Percentiles rank a stretch among this genome's conserved stretches.
Conservation (phyloP, 2,113 vertebrate genomes). For the Sylvilagus bachmani region DNA sequence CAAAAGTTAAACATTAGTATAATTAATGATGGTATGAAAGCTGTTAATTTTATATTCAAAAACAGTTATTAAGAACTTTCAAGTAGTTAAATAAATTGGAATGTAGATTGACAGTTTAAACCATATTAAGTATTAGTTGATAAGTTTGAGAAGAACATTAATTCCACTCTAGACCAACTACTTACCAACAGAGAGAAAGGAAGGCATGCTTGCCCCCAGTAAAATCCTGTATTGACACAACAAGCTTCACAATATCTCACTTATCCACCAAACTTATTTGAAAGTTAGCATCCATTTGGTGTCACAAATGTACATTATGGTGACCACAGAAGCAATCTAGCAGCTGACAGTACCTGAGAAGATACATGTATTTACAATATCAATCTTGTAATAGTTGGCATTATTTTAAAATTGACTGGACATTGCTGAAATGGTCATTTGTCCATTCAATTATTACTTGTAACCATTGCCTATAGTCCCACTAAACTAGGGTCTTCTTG, state of each 20-base stretch:
- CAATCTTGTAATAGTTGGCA: background rate
- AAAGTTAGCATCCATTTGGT: conserved; percentile 32
- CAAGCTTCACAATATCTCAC: conserved; percentile 18
- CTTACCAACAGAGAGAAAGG: background rate
- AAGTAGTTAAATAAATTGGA: conserved; percentile 59
- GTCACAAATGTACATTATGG: background rate
- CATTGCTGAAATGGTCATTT: no score
- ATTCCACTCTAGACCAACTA: conserved; percentile 13
- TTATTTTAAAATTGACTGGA: no score
- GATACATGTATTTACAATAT: conserved; percentile 1
- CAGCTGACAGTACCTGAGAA: background rate
- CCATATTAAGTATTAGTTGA: conserved; percentile 26
- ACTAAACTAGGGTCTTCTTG: no score
- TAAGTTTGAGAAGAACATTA: conserved; percentile 58
- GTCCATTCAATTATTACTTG: no score
- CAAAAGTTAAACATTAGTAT: conserved; percentile 49
- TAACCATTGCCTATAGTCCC: no score
- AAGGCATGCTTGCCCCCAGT: background rate
- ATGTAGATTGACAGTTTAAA: conserved; percentile 48
- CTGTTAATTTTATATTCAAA: conserved; percentile 63
- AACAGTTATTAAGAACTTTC: conserved; percentile 67
- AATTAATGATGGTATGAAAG: conserved; percentile 37
- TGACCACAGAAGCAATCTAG: background rate
- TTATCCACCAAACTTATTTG: conserved; percentile 13
- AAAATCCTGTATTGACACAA: conserved; percentile 22